Percentiles rank a stretch among this genome's conserved stretches.
These are phyloP conservation scores for Anguilla japonica DNA, from an alignment of 2,113 vertebrate genomes.

Conservation along the genomic window DNA sequence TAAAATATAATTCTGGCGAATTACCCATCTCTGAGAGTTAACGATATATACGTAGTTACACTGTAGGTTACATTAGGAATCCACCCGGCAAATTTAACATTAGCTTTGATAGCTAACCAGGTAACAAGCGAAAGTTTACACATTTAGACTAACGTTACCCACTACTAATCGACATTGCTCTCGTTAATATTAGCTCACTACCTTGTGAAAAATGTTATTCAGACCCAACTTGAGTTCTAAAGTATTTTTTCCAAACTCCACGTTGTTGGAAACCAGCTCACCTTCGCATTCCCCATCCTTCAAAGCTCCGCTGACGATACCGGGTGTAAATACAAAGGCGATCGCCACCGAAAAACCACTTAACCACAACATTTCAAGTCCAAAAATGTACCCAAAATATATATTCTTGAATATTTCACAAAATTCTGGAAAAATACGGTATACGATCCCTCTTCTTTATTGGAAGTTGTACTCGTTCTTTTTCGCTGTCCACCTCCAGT, in stretches of 20 bases:
- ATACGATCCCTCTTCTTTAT: neutral
- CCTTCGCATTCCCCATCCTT: slow-evolving; percentile 89
- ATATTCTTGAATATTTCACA: neutral
- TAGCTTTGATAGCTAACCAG: too few species aligned
- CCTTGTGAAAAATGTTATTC: neutral
- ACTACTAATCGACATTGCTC: too few species aligned
- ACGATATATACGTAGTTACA: too few species aligned
- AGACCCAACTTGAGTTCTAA: neutral
- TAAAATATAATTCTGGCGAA: too few species aligned
- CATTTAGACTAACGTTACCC: too few species aligned
- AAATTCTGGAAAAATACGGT: neutral
- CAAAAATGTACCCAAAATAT: neutral
- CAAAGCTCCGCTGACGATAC: slow-evolving; percentile 60
- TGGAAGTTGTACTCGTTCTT: neutral
- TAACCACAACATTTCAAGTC: slow-evolving; percentile 72
- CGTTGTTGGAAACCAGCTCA: slow-evolving; percentile 52
- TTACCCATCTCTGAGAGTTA: too few species aligned
- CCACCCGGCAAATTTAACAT: too few species aligned
- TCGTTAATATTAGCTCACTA: too few species aligned
- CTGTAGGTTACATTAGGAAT: too few species aligned
- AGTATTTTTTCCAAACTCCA: neutral
- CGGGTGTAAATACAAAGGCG: slow-evolving; percentile 71
- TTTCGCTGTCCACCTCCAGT: neutral
- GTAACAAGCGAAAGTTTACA: too few species aligned
- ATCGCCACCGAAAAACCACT: slow-evolving; percentile 77